A percentile compares a stretch with the other conserved stretches of the same genome.
These are phyloP conservation scores for Erethizon dorsatum DNA, from an alignment of 2,797 vertebrate species.

Conservation along the genomic window DNA sequence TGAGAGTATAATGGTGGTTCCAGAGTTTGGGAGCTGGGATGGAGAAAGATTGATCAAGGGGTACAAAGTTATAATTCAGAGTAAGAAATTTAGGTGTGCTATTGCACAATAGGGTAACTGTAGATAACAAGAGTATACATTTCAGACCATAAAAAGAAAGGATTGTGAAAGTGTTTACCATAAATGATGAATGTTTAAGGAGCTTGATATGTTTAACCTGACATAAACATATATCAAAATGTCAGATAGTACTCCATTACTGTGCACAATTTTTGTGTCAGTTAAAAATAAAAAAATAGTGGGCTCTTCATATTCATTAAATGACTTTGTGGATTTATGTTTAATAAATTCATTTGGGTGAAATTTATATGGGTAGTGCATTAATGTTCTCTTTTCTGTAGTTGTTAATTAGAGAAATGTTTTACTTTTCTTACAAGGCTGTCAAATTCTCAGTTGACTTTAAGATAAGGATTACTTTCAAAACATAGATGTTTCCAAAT, in stretches of 20 bases:
- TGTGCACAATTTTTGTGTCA: background rate
- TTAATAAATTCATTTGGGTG: conserved; percentile 21
- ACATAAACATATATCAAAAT: background rate
- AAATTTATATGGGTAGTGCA: conserved; percentile 42
- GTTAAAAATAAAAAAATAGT: background rate
- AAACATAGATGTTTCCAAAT: conserved; percentile 57
- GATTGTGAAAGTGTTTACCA: background rate
- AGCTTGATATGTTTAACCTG: background rate
- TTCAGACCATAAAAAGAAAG: background rate
- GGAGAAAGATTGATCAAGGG: background rate
- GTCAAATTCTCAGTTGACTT: background rate
- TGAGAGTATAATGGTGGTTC: background rate
- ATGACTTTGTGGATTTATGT: background rate
- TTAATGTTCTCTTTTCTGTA: conserved; percentile 39
- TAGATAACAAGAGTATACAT: background rate
- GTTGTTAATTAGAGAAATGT: conserved; percentile 8
- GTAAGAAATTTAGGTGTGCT: background rate
- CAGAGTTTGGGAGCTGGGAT: background rate
- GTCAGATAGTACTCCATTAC: background rate
- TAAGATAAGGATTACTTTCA: conserved; percentile 50
- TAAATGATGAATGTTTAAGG: background rate
- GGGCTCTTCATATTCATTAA: background rate
- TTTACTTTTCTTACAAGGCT: conserved; percentile 39
- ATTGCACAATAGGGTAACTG: background rate
- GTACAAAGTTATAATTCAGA: background rate